Percentiles rank a stretch among this genome's conserved stretches.
These are phyloP conservation scores for Trichopria drosophilae DNA, from an alignment of 2,888 invertebrate species.

Conservation along the genomic window DNA sequence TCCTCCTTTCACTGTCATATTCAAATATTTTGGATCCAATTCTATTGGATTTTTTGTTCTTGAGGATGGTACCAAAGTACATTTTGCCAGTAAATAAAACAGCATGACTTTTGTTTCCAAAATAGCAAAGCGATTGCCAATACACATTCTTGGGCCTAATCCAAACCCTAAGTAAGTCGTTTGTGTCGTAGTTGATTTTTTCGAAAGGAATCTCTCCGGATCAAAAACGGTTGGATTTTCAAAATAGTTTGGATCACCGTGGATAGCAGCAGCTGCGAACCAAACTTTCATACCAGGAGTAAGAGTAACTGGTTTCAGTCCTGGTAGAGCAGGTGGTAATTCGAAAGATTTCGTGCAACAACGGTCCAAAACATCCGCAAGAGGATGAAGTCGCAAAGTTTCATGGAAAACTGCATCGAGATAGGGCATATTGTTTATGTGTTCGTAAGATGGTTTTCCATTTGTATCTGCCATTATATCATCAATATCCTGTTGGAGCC, in stretches of 20 bases:
- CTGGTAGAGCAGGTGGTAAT: constrained; percentile 51
- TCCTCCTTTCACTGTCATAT: constrained; percentile 34
- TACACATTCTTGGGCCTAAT: constrained; percentile 53
- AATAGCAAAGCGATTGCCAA: constrained; percentile 47
- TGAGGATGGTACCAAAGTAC: constrained; percentile 33
- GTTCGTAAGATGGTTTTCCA: constrained; percentile 42
- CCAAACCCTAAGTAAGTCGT: constrained; percentile 54
- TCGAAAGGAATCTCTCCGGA: constrained; percentile 57
- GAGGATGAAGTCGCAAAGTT: constrained; percentile 47
- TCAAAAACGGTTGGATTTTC: constrained; percentile 59
- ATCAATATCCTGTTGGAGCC: constrained; percentile 48
- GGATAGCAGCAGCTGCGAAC: constrained; percentile 55
- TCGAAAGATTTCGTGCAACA: constrained; percentile 61
- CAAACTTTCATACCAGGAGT: constrained; percentile 48
- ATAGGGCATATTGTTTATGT: constrained; percentile 43
- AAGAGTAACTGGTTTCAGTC: constrained; percentile 35
- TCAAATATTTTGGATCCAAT: constrained; percentile 27
- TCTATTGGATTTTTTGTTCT: constrained; percentile 38
- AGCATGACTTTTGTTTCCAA: constrained; percentile 39
- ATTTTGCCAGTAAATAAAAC: constrained; percentile 39
- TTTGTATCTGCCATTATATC: constrained; percentile 30
- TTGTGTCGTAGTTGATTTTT: constrained; percentile 42
- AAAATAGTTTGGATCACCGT: constrained; percentile 57
- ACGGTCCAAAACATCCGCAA: constrained; percentile 60
- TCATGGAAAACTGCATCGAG: constrained; percentile 51